These are phyloP conservation scores for Scaptomyza caliginosa DNA, from an alignment of 2,888 invertebrate genomes.

Conservation along the genomic window DNA sequence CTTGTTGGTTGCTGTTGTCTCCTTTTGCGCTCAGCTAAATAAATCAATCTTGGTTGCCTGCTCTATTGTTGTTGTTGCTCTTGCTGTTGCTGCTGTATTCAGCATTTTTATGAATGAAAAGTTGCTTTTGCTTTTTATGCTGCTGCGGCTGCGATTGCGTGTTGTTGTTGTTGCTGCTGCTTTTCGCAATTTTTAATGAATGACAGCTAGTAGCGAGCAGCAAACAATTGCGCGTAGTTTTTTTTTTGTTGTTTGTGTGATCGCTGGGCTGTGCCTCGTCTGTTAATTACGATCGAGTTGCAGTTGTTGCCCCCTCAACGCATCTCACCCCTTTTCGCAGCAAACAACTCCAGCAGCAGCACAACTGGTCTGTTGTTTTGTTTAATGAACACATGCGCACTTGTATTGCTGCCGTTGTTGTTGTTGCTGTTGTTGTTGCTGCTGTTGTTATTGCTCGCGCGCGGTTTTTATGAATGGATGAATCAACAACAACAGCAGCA, in stretches of 20 bases:
- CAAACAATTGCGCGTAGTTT: slow-evolving; percentile 49
- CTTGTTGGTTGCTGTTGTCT: slow-evolving; percentile 37
- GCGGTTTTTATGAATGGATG: slow-evolving; percentile 74
- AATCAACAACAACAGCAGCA: slow-evolving; percentile 34
- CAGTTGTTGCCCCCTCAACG: slow-evolving; percentile 28
- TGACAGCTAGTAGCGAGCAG: slow-evolving; percentile 45
- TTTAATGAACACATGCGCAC: slow-evolving; percentile 57
- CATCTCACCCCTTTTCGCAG: slow-evolving; percentile 1
- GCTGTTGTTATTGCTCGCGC: slow-evolving; percentile 42
- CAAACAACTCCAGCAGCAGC: not conserved
- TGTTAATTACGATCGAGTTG: slow-evolving; percentile 68
- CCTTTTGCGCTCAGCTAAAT: slow-evolving; percentile 59
- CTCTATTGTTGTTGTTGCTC: slow-evolving; percentile 43
- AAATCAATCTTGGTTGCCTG: slow-evolving; percentile 49
- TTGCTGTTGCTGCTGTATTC: slow-evolving; percentile 35
- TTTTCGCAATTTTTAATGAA: slow-evolving; percentile 62
- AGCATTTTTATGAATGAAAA: slow-evolving; percentile 69
- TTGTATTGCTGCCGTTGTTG: slow-evolving; percentile 35
- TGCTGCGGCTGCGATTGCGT: slow-evolving; percentile 16
- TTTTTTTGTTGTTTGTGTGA: slow-evolving; percentile 27
- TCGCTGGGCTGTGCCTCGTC: slow-evolving; percentile 24
- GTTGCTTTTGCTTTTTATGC: slow-evolving; percentile 26
- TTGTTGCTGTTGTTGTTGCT: slow-evolving; percentile 42
- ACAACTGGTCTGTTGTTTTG: slow-evolving; percentile 43
- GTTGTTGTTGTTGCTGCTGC: slow-evolving; percentile 26